These are phyloP conservation scores for Penaeus japonicus DNA, from an alignment of 1,140 invertebrate species.

Conservation along the genomic window DNA sequence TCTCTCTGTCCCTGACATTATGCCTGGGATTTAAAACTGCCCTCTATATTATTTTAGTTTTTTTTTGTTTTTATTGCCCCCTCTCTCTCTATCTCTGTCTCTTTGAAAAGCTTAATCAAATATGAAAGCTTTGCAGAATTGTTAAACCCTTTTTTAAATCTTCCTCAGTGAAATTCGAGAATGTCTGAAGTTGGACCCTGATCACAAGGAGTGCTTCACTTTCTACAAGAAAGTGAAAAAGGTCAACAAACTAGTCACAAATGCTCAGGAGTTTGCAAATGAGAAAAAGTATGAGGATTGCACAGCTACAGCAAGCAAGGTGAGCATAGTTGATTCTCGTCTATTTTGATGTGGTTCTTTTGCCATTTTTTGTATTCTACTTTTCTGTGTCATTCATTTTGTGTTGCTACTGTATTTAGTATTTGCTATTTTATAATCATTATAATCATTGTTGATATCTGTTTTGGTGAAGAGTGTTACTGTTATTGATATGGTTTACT, in stretches of 20 bases:
- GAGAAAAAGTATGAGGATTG: conserved; percentile 79
- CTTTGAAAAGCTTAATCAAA: background rate
- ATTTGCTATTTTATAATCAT: too few relatives aligned
- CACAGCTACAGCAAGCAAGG: conserved; percentile 75
- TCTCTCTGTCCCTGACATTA: too few relatives aligned
- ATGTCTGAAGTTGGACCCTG: conserved; percentile 97
- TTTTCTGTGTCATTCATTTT: too few relatives aligned
- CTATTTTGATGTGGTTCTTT: background rate
- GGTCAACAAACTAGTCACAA: conserved; percentile 83
- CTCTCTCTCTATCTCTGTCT: background rate
- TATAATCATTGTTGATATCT: too few relatives aligned
- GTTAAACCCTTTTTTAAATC: background rate
- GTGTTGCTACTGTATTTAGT: too few relatives aligned
- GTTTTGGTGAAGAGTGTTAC: too few relatives aligned
- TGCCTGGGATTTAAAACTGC: background rate
- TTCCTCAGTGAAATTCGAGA: conserved; percentile 72
- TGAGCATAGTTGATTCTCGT: conserved; percentile 60
- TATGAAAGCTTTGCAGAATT: background rate
- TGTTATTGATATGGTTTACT: too few relatives aligned
- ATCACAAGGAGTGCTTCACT: conserved; percentile 95
- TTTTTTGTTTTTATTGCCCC: too few relatives aligned
- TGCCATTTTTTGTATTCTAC: background rate
- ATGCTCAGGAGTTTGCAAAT: conserved; percentile 77
- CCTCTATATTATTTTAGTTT: background rate
- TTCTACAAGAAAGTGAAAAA: conserved; percentile 98